These are phyloP conservation scores for Eilema depressum DNA, from an alignment of 2,888 invertebrate genomes.

Conservation along the genomic window DNA sequence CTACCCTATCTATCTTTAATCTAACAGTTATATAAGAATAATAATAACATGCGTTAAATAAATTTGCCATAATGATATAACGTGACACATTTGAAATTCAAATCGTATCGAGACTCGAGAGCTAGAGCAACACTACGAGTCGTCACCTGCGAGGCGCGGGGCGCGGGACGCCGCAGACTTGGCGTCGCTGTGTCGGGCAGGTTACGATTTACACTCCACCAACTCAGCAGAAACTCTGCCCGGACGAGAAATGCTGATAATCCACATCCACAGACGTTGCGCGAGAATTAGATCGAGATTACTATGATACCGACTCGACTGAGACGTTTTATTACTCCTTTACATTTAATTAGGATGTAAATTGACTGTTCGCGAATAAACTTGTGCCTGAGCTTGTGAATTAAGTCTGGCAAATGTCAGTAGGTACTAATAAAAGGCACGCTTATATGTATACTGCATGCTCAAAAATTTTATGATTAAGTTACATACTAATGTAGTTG, in stretches of 20 bases:
- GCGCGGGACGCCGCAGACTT: conserved; percentile 64
- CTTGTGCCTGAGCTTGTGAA: conserved; percentile 19
- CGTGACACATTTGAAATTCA: conserved; percentile 3
- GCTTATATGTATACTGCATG: not conserved
- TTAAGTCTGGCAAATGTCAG: not conserved
- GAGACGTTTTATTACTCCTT: conserved; percentile 69
- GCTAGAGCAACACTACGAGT: conserved; percentile 62
- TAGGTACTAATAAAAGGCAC: not conserved
- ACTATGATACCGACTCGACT: conserved; percentile 67
- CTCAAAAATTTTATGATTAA: not conserved
- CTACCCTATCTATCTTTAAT: not conserved
- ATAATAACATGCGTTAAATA: not conserved
- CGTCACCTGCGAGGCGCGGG: conserved; percentile 81
- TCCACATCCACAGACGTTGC: conserved; percentile 77
- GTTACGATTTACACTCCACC: conserved; percentile 87
- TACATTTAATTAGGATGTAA: conserved; percentile 69
- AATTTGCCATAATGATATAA: not conserved
- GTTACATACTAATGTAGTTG: not conserved
- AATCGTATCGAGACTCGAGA: conserved; percentile 21
- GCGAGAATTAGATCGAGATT: conserved; percentile 84
- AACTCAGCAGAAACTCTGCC: conserved; percentile 84
- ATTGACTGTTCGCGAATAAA: conserved; percentile 46
- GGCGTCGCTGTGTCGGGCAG: conserved; percentile 86
- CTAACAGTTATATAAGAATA: not conserved
- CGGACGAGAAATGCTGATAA: conserved; percentile 84